Evolutionary conservation across 1,140 invertebrate genomes (phyloP), one percentile per base, ranked within the genome.

Genomic region (Bradysia coprophila): DNA sequence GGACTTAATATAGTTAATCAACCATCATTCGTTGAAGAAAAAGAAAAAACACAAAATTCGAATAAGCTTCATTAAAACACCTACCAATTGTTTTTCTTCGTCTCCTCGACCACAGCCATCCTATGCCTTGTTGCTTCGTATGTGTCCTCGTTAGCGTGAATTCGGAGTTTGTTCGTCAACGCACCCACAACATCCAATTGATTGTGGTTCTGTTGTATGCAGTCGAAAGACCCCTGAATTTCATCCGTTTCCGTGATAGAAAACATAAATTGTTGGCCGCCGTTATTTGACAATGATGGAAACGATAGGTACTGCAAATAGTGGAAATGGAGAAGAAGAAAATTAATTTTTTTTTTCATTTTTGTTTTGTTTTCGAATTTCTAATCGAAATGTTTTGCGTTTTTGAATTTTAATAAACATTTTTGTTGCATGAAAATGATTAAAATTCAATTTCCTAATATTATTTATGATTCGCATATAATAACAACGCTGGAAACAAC

Each of bases 91-190:
- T 85, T 90, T 65, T 92, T 90, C 57, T 78, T 83, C 61, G 86
- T 84, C 58, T 87, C 78, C 59, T 92, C 86, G 40, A 77, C 83
- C 49, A 76, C 77, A 44, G 82, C 84, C 83, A 94, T 90, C 49
- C 85, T 76, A 57, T 81, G 76, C 62, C 79, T 75, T 47, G 90
- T 94, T 43, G 78, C 76, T 64, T 90, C 85, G 61, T 93, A 94
- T 42, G 91, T 82, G 66, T 95, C 89, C 59, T 94, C 90, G 49
- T 90, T 93, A 48, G 90, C 90, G 56, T 84, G 81, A 46, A 94
- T 80, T 41, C 81, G 75, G 73, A 94, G 86, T 57, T 83, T 84
- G 54, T 76, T 72, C 41, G 79, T 75, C 61, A 93, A 67, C 38
- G 78, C 69, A 42, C 89, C 89, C 56, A 90, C 72, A 45, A 77